Base-by-base conservation (phyloP, 2,888 invertebrate genomes). In the Pristionchus fissidentatus region DNA sequence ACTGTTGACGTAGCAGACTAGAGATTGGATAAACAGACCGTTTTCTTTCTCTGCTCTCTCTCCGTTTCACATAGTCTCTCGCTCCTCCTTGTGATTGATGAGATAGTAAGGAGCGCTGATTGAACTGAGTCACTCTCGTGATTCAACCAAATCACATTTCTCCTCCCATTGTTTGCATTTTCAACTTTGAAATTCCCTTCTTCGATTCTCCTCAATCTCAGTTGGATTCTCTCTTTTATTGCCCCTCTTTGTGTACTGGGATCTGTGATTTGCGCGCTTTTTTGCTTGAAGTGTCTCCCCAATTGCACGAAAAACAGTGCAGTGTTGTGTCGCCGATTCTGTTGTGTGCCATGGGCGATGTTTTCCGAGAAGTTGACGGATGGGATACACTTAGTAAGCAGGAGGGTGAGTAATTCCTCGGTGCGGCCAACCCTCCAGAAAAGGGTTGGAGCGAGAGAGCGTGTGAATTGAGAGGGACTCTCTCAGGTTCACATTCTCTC, bases 21-120 rank as follows among this genome's bases (percentile, higher is more conserved):
- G 70, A 43, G 70, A 70, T 70, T 41, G 70, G 70, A 70, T 70
- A 70, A 70, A 70, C 70, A 70, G 70, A 70, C 70, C 70, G 70
- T 73, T 19, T 83, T 57, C 49, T 57, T 60, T 41, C 35, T 38
- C 26, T 15, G n/a, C 70, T 77, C 52, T 19, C 52, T 84, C 80
- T 70, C 46, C 43, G 19, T 49, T 70, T 84, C 73, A n/a, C 41
- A 22, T 66, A 75, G 77, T 60, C 62, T 77, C 75, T 73, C 70
- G 49, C 60, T 62, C 62, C 57, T 55, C 4, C 35, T 73, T 35
- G 46, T 8, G n/a, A 22, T 13, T 79, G 35, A 35, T 49, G 49
- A 38, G 70, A 70, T 70, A 43, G 70, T 66, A 38, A 35, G 43
- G 43, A 70, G 43, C 60, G 38, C 26, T 70, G 38, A 62, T 29